Base-by-base conservation (phyloP, 2,797 vertebrate species). In the Australoheros facetus region DNA sequence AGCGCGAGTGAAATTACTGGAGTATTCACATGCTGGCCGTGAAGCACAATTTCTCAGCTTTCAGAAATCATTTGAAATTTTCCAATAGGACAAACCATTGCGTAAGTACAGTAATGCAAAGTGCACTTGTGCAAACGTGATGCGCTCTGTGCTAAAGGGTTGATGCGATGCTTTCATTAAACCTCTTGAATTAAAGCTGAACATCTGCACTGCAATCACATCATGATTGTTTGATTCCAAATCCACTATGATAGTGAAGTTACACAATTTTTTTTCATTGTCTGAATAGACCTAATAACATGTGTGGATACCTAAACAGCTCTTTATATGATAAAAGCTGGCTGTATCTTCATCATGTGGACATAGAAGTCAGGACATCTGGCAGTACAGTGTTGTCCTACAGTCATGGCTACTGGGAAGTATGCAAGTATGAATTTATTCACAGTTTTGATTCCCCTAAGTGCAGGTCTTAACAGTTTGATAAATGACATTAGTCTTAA, bases 301-400 rank as follows among this genome's bases (percentile, higher is more conserved):
- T 14, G 23, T 42, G 4, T 42, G 16, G 16, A 26, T 64, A 4
- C 21, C 37, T 45, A 45, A 64, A 45, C 60, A 17, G 60, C 10
- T 64, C 8, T 45, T 64, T 45, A 45, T 45, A 11, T 45, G 23
- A 45, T 64, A 28, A 21, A 45, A 8, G 26, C 3, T 45, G 60
- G 26, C 21, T 1, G 23, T 45, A 26, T 45, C 14, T 17, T 23
- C 60, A 45, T 0, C 42, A 53, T 16, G 60, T 16, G 37, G 17
- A 45, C 23, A 45, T 26, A 17, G 13, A 62, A 26, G 60, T 64
- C 11, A 12, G 37, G 37, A 14, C 60, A 64, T 64, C 23, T 64
- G 60, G 21, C 21, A 64, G 42, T 28, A 59, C 73, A 70, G 48
- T 42, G 32, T 83, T 80, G 48, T 79, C 23, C 42, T 59, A 30